These are phyloP conservation scores for Gymnoscelis rufifasciata DNA, from an alignment of 2,888 invertebrate species.

Conservation along the genomic window DNA sequence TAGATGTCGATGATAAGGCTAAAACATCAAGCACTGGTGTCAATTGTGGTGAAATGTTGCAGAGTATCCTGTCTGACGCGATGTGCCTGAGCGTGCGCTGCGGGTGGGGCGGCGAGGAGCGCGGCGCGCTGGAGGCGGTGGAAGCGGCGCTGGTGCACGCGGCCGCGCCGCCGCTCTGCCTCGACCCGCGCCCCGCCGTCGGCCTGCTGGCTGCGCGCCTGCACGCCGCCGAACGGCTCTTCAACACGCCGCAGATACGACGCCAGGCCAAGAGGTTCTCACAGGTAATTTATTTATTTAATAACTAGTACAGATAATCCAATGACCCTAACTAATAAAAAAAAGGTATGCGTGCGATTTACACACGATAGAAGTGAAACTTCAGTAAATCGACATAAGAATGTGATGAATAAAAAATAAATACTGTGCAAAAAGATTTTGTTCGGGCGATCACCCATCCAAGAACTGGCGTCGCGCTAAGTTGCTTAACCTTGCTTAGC, in stretches of 20 bases:
- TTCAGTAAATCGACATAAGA: too few relatives aligned
- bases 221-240: constrained; percentile 85
- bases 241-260: constrained; percentile 86
- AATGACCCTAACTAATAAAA: too few relatives aligned
- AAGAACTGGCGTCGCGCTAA: too few relatives aligned
- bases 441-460: too few relatives aligned
- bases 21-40: too few relatives aligned
- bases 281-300: constrained; percentile 83
- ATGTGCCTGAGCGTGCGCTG: constrained; percentile 77
- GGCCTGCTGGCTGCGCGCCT: constrained; percentile 86
- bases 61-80: constrained; percentile 83
- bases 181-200: constrained; percentile 92
- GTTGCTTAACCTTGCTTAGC: too few relatives aligned
- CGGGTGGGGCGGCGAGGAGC: constrained; percentile 86
- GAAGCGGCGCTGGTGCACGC: constrained; percentile 93
- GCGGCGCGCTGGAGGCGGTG: constrained; percentile 79
- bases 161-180: constrained; percentile 91
- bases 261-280: constrained; percentile 88
- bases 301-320: too few relatives aligned
- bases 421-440: too few relatives aligned
- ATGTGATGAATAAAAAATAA: too few relatives aligned
- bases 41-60: constrained; percentile 16
- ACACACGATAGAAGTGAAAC: too few relatives aligned
- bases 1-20: too few relatives aligned
- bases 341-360: too few relatives aligned